These are phyloP conservation scores for Sebastes fasciatus DNA, from an alignment of 2,113 vertebrate genomes.

Conservation along the genomic window DNA sequence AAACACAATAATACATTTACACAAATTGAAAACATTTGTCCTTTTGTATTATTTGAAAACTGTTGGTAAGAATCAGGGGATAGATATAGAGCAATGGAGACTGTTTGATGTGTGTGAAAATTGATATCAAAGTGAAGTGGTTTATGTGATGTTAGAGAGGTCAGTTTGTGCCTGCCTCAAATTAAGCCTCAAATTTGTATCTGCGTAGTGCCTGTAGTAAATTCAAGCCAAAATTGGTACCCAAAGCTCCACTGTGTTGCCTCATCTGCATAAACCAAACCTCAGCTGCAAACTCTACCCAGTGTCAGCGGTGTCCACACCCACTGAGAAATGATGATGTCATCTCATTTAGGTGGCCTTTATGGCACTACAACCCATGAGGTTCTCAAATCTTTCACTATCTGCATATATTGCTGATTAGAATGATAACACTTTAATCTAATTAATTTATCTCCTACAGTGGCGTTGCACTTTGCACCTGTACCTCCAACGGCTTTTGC, in stretches of 20 bases:
- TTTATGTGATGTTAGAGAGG: neutral
- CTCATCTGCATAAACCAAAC: neutral
- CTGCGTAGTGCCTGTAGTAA: neutral
- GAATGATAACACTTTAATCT: too few relatives aligned
- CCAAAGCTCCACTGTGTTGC: neutral
- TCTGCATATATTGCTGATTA: too few relatives aligned
- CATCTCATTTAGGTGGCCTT: neutral
- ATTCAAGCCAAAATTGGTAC: neutral
- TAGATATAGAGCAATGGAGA: neutral
- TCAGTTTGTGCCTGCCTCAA: neutral
- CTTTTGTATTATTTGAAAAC: neutral
- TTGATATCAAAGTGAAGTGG: neutral
- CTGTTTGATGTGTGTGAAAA: constrained; percentile 10
- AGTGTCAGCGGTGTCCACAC: neutral
- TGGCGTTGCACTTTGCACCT: too few relatives aligned
- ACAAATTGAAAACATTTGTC: neutral
- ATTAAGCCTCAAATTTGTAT: neutral
- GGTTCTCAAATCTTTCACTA: too few relatives aligned
- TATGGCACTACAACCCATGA: too few relatives aligned
- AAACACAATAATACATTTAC: neutral
- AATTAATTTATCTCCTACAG: too few relatives aligned
- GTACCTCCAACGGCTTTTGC: too few relatives aligned
- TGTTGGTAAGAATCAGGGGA: neutral
- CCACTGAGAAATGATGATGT: neutral
- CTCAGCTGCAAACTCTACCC: neutral